phyloP scores from a whole-genome alignment of 1,140 invertebrate species.

The Pseudomyrmex pallidus region DNA sequence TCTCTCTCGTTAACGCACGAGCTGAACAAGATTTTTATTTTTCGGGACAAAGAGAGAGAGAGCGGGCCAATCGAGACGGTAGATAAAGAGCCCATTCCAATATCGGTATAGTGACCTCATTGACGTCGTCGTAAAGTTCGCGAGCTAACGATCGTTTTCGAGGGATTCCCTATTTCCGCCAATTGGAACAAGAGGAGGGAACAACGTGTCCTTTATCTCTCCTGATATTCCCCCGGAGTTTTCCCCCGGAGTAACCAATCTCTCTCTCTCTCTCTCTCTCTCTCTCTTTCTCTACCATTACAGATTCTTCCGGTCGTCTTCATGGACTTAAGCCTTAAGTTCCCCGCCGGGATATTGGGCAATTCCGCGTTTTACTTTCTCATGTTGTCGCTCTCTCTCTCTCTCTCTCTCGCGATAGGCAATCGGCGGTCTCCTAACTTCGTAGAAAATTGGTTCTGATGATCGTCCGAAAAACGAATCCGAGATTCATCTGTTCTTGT shows the following conservation, averaged over 20 bases:
- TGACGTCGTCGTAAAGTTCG: conserved; percentile 64
- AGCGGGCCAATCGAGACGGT: conserved; percentile 12
- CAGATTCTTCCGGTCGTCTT: conserved; percentile 55
- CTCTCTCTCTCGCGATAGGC: background rate
- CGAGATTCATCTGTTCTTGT: background rate
- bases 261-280: conserved; percentile 56
- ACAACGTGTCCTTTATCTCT: conserved; percentile 68
- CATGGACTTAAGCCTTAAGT: conserved; percentile 42
- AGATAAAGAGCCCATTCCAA: conserved; percentile 49
- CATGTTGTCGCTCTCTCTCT: conserved; percentile 11
- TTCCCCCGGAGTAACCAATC: conserved; percentile 44
- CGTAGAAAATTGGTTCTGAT: conserved; percentile 1
- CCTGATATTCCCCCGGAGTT: conserved; percentile 53
- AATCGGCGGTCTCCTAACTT: background rate
- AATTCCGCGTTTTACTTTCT: conserved; percentile 23
- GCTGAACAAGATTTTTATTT: conserved; percentile 47
- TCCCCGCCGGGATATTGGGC: conserved; percentile 25
- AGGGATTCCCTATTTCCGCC: conserved; percentile 58
- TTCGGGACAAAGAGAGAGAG: background rate
- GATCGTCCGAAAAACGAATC: background rate
- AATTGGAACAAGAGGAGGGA: conserved; percentile 51
- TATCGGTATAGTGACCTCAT: conserved; percentile 67
- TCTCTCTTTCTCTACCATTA: conserved; percentile 45
- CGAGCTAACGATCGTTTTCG: conserved; percentile 58
- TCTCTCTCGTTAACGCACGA: conserved; percentile 2